Base-by-base conservation (phyloP, 2,888 invertebrate genomes). In the Carabus problematicus region DNA sequence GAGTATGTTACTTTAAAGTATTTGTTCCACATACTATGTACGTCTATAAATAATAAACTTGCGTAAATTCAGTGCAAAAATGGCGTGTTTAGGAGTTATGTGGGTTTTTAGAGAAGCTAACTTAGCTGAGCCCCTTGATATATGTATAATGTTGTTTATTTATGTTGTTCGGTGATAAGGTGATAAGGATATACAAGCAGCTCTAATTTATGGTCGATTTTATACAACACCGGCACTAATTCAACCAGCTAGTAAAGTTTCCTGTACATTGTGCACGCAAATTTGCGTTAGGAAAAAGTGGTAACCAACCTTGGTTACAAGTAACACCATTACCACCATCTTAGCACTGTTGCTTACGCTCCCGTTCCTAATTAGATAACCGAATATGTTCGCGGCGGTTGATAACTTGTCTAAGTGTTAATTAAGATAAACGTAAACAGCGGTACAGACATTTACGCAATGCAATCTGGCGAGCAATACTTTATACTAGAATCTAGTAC, bases 371-470 rank as follows among this genome's bases (percentile, higher is more conserved):
- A 67, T 67, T 67, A 60, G 67, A 67, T 67, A 67, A 54, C 60
- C 67, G 67, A 67, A 67, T 67, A 67, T 67, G 60, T 67, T 59
- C 60, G 49, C 42, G 54, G 67, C 67, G 49, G 59, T 43, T 67
- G 67, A 52, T 67, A 67, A 67, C 60, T 67, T 60, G 43, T 42
- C 54, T 67, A 54, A 60, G 60, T 60, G 67, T 67, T 67, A 67
- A 67, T 67, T 67, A 67, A 67, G 67, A 67, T 60, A 67, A 67
- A 67, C 60, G 66, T 59, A 66, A 66, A 67, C 67, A 67, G 12
- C 45, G 3, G 14, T 14, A 45, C 7, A 45, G 7, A 45, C 45
- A 45, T 45, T 45, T 18, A 3, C 7, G 7, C 14, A 14, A 8
- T n/a, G 29, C 29, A 16, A 49, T 16, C 52, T 52, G 19, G 16